A percentile compares a stretch with the other conserved stretches of the same genome.
Conservation (phyloP, 2,888 invertebrate genomes). For the Parnassius glacialis region DNA sequence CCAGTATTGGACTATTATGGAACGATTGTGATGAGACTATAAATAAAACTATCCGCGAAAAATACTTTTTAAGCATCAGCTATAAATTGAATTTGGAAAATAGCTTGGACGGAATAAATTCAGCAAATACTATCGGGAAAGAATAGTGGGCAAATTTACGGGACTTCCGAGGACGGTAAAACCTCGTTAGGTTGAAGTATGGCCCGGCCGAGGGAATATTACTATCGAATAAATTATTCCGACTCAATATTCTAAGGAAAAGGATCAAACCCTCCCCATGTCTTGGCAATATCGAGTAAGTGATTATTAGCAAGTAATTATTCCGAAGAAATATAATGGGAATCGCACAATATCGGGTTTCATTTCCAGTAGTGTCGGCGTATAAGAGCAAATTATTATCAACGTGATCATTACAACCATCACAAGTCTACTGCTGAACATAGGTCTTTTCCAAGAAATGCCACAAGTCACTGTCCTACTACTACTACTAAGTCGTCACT, state of each 20-base stretch:
- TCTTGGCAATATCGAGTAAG: slow-evolving; percentile 4
- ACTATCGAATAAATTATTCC: slow-evolving; percentile 33
- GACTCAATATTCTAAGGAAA: slow-evolving; percentile 25
- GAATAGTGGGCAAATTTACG: slow-evolving; percentile 76
- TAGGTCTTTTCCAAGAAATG: no score
- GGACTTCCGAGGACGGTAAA: slow-evolving; percentile 68
- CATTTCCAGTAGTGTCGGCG: no score
- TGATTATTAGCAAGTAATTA: background rate
- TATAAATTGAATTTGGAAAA: slow-evolving; percentile 35
- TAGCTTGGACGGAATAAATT: slow-evolving; percentile 64
- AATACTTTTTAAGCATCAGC: background rate
- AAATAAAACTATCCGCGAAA: background rate
- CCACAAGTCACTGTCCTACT: no score
- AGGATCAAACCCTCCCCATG: background rate
- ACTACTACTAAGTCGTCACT: no score
- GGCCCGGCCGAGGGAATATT: slow-evolving; percentile 60
- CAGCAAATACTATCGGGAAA: slow-evolving; percentile 68
- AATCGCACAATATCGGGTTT: no score
- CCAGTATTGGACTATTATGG: no score
- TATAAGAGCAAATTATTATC: no score
- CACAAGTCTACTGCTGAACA: no score
- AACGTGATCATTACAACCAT: no score
- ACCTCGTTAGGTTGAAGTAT: slow-evolving; percentile 75
- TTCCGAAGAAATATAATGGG: no score
- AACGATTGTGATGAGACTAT: no score